Evolutionary conservation across 37 sponge, comb jelly and placozoan genomes (phyloP), one percentile per base, ranked within the genome.

Genomic region (Aplysina aerophoba): DNA sequence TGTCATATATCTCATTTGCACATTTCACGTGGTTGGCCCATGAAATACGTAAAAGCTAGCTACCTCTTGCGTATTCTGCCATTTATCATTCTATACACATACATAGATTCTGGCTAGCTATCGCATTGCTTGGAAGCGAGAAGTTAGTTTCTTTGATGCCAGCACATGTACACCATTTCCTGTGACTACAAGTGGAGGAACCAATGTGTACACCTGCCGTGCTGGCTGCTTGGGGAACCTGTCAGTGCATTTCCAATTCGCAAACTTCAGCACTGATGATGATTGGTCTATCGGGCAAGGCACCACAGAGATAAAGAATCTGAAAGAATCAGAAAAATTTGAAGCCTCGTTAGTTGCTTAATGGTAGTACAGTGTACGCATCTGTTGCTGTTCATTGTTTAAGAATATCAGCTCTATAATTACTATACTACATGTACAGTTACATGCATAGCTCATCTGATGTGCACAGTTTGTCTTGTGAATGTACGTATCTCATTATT

Each of bases 331-430:
- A 16, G 36, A 24, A 57, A 41, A 35, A 31, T 83, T 83, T 83
- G 69, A 67, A 83, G 84, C 84, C 30, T 67, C 84, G 84, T 83
- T 67, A 83, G 84, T 83, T 15, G 19, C 59, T 58, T 58, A 58
- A 15, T n/a, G n/a, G n/a, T n/a, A n/a, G n/a, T n/a, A n/a, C n/a
- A n/a, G 50, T 44, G 50, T 44, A 44, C 50, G 8, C 8, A 44
- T n/a, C n/a, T n/a, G n/a, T n/a, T n/a, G n/a, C n/a, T n/a, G n/a
- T n/a, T n/a, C n/a, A n/a, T n/a, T n/a, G n/a, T n/a, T n/a, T n/a
- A n/a, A n/a, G n/a, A n/a, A n/a, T n/a, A n/a, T n/a, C n/a, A n/a
- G n/a, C n/a, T n/a, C n/a, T n/a, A n/a, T n/a, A n/a, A n/a, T n/a
- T n/a, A n/a, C n/a, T n/a, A n/a, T n/a, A n/a, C n/a, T n/a, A n/a